Evolutionary conservation across 2,888 invertebrate genomes (phyloP), one percentile per base, ranked within the genome.

Genomic region (Eucera pruinosa): DNA sequence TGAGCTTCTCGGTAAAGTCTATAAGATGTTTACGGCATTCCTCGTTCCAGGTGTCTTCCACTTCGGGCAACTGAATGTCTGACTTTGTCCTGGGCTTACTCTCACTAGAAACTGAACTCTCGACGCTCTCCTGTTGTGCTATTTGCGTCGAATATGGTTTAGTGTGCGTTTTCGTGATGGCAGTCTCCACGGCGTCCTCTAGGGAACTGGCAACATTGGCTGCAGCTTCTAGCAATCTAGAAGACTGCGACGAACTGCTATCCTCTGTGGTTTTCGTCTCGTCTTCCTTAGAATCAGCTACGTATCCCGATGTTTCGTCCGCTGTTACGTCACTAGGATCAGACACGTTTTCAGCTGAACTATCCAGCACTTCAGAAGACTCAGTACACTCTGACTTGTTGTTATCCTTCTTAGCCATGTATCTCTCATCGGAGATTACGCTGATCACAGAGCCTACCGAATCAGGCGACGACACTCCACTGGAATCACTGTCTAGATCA

Each of bases 401-500:
- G 25, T 68, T 79, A 15, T 79, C 78, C 66, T 87, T 90, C n/a
- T 88, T 90, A 3, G 81, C 64, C 7, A 82, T 72, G 62, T 90
- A 93, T 27, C 94, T 92, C 83, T 95, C 95, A 47, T 95, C 95
- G 11, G 95, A 94, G 18, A 95, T 94, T 0, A 96, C 96, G 88
- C 96, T 96, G 82, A 97, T 97, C 0, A 97, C 97, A 88, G 97
- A 97, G 85, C 97, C 97, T 1, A 96, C 95, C 2, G 97, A 97
- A 90, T 97, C 97, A 2, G 97, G 97, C 0, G 97, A 97, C 0
- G 97, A 97, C 13, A 97, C 96, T 3, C 96, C 96, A 88, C 97
- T 97, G 0, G 97, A 97, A 90, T 97, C 97, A 88, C 97, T 97
- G 90, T 97, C 97, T 91, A 97, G 94, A 88, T 98, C 97, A 89